A percentile compares a stretch with the other conserved stretches of the same genome.
phyloP scores from a whole-genome alignment of 2,888 invertebrate genomes.

The Camponotus fellah region DNA sequence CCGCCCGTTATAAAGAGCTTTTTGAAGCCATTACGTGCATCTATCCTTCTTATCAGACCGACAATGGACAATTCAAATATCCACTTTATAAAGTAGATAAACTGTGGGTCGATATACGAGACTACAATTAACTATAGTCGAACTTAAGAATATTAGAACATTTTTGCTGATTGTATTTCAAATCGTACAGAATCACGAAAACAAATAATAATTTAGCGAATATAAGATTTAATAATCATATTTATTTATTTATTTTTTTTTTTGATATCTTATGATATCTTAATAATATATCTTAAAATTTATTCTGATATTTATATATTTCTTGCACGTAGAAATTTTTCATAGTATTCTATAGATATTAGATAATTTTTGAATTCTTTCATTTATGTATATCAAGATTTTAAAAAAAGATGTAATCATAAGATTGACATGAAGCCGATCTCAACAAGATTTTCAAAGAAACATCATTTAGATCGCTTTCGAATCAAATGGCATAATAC shows the following conservation, averaged over 20 bases:
- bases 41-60: not conserved
- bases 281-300: not conserved
- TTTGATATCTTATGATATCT: not conserved
- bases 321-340: not conserved
- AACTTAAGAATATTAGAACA: not conserved
- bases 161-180: not conserved
- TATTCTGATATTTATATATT: not conserved
- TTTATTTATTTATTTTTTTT: not conserved
- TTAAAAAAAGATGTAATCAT: not conserved
- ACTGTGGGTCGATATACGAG: not conserved
- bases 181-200: not conserved
- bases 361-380: not conserved
- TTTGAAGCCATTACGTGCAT: not conserved
- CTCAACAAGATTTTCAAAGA: not conserved
- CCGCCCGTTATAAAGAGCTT: not conserved
- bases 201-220: not conserved
- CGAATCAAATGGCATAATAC: not conserved
- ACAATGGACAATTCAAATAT: conserved; percentile 18
- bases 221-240: not conserved
- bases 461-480: conserved; percentile 25
- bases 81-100: not conserved
- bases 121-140: not conserved
- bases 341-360: not conserved
- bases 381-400: not conserved
- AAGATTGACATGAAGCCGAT: not conserved